Conservation (phyloP, 2,113 vertebrate genomes). For the Nannospalax galili region DNA sequence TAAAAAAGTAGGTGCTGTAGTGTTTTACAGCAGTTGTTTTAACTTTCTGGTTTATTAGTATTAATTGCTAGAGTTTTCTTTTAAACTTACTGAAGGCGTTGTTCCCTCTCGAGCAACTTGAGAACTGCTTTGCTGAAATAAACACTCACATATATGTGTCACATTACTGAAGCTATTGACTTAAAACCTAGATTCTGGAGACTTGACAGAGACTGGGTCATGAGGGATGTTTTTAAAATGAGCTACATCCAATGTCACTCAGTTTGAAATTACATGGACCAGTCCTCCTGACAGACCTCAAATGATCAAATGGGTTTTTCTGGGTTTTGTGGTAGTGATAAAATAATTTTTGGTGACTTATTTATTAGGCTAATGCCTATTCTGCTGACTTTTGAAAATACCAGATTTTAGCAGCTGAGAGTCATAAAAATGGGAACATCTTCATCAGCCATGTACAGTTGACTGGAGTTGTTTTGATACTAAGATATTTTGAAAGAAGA, state of each 20-base stretch:
- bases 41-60: constrained; percentile 69
- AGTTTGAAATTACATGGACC: not conserved
- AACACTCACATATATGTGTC: not conserved
- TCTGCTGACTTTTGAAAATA: constrained; percentile 58
- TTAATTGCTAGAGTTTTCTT: constrained; percentile 68
- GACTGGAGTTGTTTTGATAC: constrained; percentile 35
- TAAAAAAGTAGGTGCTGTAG: constrained; percentile 40
- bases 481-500: constrained; percentile 49
- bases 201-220: not conserved
- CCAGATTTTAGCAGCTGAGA: not conserved
- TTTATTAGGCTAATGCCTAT: constrained; percentile 6
- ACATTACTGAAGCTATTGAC: not conserved
- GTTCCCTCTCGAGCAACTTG: constrained; percentile 46
- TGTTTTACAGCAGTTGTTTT: constrained; percentile 58
- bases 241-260: not conserved
- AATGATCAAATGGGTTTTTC: constrained; percentile 20
- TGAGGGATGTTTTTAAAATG: not conserved
- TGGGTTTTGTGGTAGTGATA: constrained; percentile 16
- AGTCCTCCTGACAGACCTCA: not conserved
- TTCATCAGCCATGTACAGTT: not conserved
- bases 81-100: constrained; percentile 59
- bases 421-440: not conserved
- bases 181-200: constrained; percentile 30
- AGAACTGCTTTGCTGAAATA: constrained; percentile 10
- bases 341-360: constrained; percentile 49